A percentile compares a stretch with the other conserved stretches of the same genome.
Conservation (phyloP, 2,797 vertebrate genomes). For the Hemibagrus guttatus region DNA sequence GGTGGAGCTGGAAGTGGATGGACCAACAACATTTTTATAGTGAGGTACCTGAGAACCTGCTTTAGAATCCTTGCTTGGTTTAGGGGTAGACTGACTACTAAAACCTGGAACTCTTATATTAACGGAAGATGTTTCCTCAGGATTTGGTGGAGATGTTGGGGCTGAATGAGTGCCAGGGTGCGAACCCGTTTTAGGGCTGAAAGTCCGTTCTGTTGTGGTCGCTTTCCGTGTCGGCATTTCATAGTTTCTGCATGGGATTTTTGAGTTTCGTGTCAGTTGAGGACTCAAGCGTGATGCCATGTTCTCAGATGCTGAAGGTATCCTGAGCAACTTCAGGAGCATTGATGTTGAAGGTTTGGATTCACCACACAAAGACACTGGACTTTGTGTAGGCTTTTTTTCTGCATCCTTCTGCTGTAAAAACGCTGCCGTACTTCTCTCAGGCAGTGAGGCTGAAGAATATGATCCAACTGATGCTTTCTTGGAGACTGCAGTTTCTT, state of each 20-base stretch:
- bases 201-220: slow-evolving; percentile 74
- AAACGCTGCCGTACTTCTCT: slow-evolving; percentile 58
- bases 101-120: slow-evolving; percentile 59
- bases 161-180: slow-evolving; percentile 75
- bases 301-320: slow-evolving; percentile 81
- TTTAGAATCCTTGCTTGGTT: slow-evolving; percentile 43
- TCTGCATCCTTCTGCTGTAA: slow-evolving; percentile 61
- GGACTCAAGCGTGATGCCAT: slow-evolving; percentile 82
- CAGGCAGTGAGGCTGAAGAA: slow-evolving; percentile 45
- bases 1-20: slow-evolving; percentile 53
- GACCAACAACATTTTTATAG: slow-evolving; percentile 81
- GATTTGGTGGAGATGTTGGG: slow-evolving; percentile 74
- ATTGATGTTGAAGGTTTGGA: slow-evolving; percentile 81
- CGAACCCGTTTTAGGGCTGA: slow-evolving; percentile 72
- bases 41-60: slow-evolving; percentile 65
- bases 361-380: slow-evolving; percentile 67
- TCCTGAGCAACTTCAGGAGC: slow-evolving; percentile 87
- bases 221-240: slow-evolving; percentile 81
- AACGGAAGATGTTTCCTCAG: slow-evolving; percentile 64
- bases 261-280: slow-evolving; percentile 86
- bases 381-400: slow-evolving; percentile 66
- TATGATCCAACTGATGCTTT: slow-evolving; percentile 48
- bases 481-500: slow-evolving; percentile 41
- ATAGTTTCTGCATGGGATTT: slow-evolving; percentile 90
- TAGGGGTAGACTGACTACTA: slow-evolving; percentile 58